Evolutionary conservation across 53 echinoderm and acorn worm species (phyloP), one percentile per base, ranked within the genome.

Genomic region (Glandiceps talaboti): DNA sequence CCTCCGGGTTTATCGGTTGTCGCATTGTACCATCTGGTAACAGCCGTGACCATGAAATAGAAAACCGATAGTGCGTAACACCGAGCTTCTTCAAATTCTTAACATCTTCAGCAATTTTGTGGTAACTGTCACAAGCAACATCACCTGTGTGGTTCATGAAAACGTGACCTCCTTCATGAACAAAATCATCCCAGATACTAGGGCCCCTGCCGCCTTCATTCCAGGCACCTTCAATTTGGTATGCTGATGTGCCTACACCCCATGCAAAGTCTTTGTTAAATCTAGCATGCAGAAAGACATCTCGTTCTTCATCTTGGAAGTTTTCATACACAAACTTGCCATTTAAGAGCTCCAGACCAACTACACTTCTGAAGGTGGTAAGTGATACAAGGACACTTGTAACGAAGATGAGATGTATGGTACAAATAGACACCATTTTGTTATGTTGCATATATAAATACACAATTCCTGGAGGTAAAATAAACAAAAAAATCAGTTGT

Each of bases 171-270:
- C 76, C 32, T 10, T 29, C 20, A 30, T 94, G 92, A 0, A 90
- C 74, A 76, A 92, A 94, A 1, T 77, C 85, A 73, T 94, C 94
- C 94, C 94, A 94, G 76, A 94, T 94, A 79, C 90, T 90, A 32
- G 30, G 75, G 14, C 94, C 94, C 79, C 92, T 94, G 33, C 90
- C 92, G 77, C 92, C 95, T 29, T 87, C 95, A 30, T 90, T 77
- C 95, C 92, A 95, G 1, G 88, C 92, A 28, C 95, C 95, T 78
- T 95, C 95, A 76, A 92, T 88, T 78, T 95, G 95, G 82, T 92
- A 92, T 73, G 95, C 90, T 0, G 92, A 92, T 28, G 95, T 94
- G 0, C 88, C 92, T 0, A 90, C 86, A 0, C 95, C 92, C 95
- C 95, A 92, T 30, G 86, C 85, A 33, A 95, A 95, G 72, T 78